phyloP scores from a whole-genome alignment of 2,113 vertebrate genomes.

The Chauna torquata region DNA sequence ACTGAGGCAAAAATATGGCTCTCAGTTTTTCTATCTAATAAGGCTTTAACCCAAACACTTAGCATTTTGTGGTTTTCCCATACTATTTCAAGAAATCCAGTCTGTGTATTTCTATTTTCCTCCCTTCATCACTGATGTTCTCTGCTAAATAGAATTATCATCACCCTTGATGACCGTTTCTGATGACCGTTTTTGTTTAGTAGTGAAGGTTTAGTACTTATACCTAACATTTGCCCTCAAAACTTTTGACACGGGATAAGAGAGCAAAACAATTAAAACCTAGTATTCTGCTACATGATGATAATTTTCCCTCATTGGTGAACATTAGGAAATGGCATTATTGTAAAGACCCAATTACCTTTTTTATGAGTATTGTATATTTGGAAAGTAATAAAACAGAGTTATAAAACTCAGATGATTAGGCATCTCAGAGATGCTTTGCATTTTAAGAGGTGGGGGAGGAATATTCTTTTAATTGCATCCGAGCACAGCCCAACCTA shows the following conservation, averaged over 20 bases:
- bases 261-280: slow-evolving; percentile 51
- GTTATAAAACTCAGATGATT: slow-evolving; percentile 72
- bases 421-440: slow-evolving; percentile 62
- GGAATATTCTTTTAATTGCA: slow-evolving; percentile 67
- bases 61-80: neutral
- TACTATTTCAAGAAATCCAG: neutral
- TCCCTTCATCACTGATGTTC: neutral
- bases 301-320: slow-evolving; percentile 56
- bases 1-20: neutral
- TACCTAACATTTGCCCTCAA: slow-evolving; percentile 17
- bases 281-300: slow-evolving; percentile 49
- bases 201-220: neutral
- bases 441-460: slow-evolving; percentile 48
- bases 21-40: neutral
- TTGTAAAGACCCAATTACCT: slow-evolving; percentile 73
- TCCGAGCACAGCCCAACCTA: slow-evolving; percentile 41
- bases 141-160: neutral
- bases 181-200: neutral
- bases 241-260: slow-evolving; percentile 18
- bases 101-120: neutral
- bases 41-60: neutral
- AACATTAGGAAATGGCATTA: slow-evolving; percentile 68
- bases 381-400: slow-evolving; percentile 71
- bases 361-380: slow-evolving; percentile 70
- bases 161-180: neutral